Conservation (phyloP, 1,140 invertebrate species). For the Watersipora subatra region DNA sequence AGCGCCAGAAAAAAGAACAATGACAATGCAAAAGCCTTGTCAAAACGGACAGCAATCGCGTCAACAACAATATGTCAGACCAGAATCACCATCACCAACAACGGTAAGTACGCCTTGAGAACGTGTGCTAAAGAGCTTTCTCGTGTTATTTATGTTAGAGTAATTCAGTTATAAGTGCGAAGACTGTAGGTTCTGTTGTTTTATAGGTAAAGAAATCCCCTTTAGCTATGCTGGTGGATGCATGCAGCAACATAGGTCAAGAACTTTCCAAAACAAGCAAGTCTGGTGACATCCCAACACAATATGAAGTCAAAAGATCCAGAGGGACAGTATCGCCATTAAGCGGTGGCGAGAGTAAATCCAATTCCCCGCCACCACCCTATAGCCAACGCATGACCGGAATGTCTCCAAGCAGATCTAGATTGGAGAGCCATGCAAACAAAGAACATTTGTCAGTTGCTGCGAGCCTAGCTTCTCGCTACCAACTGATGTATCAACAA, state of each 20-base stretch:
- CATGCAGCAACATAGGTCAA: not conserved
- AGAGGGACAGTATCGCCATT: too few relatives aligned
- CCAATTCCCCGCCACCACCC: not conserved
- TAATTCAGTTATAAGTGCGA: too few relatives aligned
- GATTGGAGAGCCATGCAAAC: too few relatives aligned
- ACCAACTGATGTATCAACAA: not conserved
- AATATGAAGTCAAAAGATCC: too few relatives aligned
- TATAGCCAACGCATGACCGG: not conserved
- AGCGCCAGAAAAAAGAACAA: too few relatives aligned
- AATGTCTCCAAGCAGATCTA: not conserved
- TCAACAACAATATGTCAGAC: not conserved
- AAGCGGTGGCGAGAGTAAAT: not conserved
- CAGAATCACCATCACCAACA: not conserved
- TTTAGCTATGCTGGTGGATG: not conserved
- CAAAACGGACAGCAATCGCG: not conserved
- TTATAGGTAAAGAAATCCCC: not conserved
- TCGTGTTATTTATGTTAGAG: too few relatives aligned
- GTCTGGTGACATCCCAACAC: too few relatives aligned
- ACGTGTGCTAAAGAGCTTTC: too few relatives aligned
- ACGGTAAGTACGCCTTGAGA: not conserved
- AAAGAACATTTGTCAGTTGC: too few relatives aligned
- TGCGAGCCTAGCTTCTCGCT: not conserved
- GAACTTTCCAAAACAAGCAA: not conserved
- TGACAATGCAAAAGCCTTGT: not conserved
- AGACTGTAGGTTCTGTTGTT: too few relatives aligned